Base-by-base conservation (phyloP, 2,888 invertebrate genomes). In the Eupithecia abbreviata region DNA sequence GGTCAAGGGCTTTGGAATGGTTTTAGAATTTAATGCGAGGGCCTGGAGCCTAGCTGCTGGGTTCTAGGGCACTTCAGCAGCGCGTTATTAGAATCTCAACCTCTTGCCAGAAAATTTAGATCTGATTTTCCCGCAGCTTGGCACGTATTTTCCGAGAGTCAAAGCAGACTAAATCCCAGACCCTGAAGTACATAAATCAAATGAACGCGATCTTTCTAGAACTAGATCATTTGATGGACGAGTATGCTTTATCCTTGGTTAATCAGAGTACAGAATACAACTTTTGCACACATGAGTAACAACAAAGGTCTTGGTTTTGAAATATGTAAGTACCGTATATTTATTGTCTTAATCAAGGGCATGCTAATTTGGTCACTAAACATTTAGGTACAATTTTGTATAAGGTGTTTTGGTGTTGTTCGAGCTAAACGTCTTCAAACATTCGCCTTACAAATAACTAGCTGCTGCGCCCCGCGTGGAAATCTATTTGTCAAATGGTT, bases 1-100 rank as follows among this genome's bases (percentile, higher is more conserved):
- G 82, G 82, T 82, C 83, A 82, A 83, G 83, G 81, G 41, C 76
- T 73, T 47, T 55, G 18, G 58, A 73, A 18, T 77, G 77, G 70
- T 72, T 71, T 72, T 75, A 75, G 77, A 71, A 75, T 67, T 75
- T 78, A 75, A 49, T 77, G 73, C 51, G 67, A 45, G 62, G 30
- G 30, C 30, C 30, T 62, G 65, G 67, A 68, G 15, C 10, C 43
- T 68, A 42, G 67, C 30, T 47, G 68, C 18, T 18, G 45, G 18
- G 47, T 18, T 18, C 69, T 69, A 45, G 18, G 18, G 69, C 66
- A 42, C 66, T 66, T 66, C 66, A 42, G 66, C 41, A 47, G 67
- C 43, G n/a, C n/a, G 5, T 0, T n/a, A 43, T 68, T 68, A 43
- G 45, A n/a, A 45, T 45, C 10, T n/a, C 43, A n/a, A 10, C 13